These are phyloP conservation scores for Bruchidius siliquastri DNA, from an alignment of 2,888 invertebrate species.

Conservation along the genomic window DNA sequence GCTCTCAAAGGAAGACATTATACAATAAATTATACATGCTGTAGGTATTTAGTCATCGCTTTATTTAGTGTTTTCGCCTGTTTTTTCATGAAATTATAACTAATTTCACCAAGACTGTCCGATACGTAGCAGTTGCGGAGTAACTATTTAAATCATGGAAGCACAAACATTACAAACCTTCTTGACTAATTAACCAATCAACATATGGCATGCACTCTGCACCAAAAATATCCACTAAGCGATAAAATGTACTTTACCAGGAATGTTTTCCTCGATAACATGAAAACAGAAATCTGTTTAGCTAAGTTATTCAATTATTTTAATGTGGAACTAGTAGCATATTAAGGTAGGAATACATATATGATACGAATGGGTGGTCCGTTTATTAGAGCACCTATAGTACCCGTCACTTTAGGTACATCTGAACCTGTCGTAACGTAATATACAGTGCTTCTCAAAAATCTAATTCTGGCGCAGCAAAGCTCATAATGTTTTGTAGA, in stretches of 20 bases:
- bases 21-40: too few species aligned
- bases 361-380: background rate
- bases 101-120: too few species aligned
- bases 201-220: background rate
- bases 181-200: background rate
- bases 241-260: background rate
- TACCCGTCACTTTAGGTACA: too few species aligned
- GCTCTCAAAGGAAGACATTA: too few species aligned
- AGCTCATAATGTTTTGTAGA: too few species aligned
- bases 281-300: background rate
- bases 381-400: background rate
- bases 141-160: background rate
- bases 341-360: background rate
- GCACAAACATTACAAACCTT: background rate
- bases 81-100: too few species aligned
- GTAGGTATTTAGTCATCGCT: too few species aligned
- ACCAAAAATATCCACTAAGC: background rate
- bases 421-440: too few species aligned
- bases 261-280: background rate
- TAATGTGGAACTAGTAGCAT: background rate
- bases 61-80: too few species aligned
- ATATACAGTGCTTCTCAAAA: too few species aligned
- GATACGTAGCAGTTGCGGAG: background rate
- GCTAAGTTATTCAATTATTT: background rate
- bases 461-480: too few species aligned